Percentiles rank a stretch among this genome's conserved stretches.
Evolutionary conservation across 1,140 invertebrate species (phyloP).

Genomic region (Megalonaias nervosa): DNA sequence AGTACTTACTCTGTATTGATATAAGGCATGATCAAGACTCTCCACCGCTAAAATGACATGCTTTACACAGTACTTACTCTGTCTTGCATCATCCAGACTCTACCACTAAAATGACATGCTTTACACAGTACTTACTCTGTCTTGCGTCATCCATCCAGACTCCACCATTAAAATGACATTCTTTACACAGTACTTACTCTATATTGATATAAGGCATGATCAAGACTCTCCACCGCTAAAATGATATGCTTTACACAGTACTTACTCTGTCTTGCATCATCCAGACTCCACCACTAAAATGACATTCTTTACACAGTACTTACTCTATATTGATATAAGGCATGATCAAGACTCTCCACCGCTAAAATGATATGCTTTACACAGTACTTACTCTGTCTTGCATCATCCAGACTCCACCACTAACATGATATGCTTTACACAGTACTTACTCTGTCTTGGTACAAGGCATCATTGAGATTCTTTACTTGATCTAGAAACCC

Average conservation of each 20-base stretch:
- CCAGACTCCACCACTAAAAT: too few species aligned
- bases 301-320: too few species aligned
- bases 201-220: not conserved
- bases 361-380: not conserved
- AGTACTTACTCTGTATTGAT: not conserved
- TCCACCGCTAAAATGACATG: not conserved
- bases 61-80: not conserved
- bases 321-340: not conserved
- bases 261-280: not conserved
- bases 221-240: not conserved
- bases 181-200: not conserved
- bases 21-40: not conserved
- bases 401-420: not conserved
- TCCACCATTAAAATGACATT: too few species aligned
- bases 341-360: not conserved
- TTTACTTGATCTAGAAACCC: slow-evolving; percentile 42
- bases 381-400: not conserved
- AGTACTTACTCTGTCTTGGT: slow-evolving; percentile 54
- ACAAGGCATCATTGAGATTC: slow-evolving; percentile 48
- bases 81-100: not conserved
- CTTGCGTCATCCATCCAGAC: slow-evolving; percentile 13
- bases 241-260: not conserved
- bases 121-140: slow-evolving; percentile 47
- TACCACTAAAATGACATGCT: too few species aligned
- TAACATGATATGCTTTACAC: not conserved